phyloP scores from a whole-genome alignment of 2,888 invertebrate genomes.

The Pilophorus perplexus region DNA sequence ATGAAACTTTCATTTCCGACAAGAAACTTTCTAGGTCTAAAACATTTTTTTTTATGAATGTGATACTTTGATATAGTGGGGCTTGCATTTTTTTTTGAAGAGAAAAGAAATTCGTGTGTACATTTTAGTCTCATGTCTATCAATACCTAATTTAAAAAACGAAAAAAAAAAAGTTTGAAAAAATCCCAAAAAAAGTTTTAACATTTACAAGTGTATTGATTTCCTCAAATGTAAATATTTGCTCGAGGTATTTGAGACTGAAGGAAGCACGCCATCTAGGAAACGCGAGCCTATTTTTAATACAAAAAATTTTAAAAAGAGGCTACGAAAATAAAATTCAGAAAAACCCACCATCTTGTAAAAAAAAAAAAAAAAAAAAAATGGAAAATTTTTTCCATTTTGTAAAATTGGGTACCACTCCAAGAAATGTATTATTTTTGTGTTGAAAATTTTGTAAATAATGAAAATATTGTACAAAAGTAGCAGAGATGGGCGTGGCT shows the following conservation, averaged over 20 bases:
- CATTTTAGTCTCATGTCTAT: conserved; percentile 45
- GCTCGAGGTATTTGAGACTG: conserved; percentile 53
- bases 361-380: background rate
- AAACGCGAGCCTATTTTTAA: conserved; percentile 19
- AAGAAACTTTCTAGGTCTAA: conserved; percentile 33
- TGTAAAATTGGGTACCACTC: conserved; percentile 24
- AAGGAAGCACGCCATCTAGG: conserved; percentile 51
- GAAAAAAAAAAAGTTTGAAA: conserved; percentile 45
- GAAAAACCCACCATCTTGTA: conserved; percentile 2
- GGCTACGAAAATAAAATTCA: conserved; percentile 11
- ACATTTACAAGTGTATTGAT: conserved; percentile 44
- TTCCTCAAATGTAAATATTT: conserved; percentile 47
- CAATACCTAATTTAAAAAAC: conserved; percentile 36
- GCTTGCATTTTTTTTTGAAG: conserved; percentile 49
- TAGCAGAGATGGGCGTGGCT: conserved; percentile 41
- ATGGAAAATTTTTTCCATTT: too few relatives aligned
- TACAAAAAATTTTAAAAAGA: conserved; percentile 8
- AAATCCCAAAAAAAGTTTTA: conserved; percentile 41
- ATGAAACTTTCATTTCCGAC: conserved; percentile 20
- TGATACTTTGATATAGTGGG: conserved; percentile 56
- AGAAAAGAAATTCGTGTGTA: too few relatives aligned
- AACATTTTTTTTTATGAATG: conserved; percentile 53
- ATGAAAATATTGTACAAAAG: conserved; percentile 14
- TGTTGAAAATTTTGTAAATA: conserved; percentile 20
- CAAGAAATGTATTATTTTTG: conserved; percentile 37